Conservation (phyloP, 53 echinoderm and acorn worm genomes). For the Holothuria scabra region DNA sequence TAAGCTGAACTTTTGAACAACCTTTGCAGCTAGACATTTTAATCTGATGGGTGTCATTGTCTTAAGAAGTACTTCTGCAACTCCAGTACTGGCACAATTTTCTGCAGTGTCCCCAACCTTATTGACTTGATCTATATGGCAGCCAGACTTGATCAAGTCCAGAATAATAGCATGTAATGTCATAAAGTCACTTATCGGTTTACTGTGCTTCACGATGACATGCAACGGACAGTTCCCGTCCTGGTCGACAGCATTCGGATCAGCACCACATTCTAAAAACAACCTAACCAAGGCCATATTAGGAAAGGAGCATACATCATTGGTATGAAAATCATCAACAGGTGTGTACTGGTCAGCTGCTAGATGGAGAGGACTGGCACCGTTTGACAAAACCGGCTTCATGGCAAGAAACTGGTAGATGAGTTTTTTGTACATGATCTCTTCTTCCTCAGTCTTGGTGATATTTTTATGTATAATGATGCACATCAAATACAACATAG, state of each 20-base stretch:
- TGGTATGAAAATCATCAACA: constrained; percentile 86
- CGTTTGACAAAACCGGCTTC: constrained; percentile 50
- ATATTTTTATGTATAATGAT: constrained; percentile 64
- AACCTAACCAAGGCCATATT: constrained; percentile 63
- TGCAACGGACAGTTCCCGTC: constrained; percentile 70
- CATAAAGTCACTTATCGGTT: constrained; percentile 86
- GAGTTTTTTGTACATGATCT: constrained; percentile 70
- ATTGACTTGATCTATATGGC: constrained; percentile 76
- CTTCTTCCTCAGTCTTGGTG: constrained; percentile 56
- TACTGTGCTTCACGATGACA: constrained; percentile 73
- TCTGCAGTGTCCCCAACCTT: constrained; percentile 60
- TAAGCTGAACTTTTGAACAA: constrained; percentile 53
- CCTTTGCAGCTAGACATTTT: constrained; percentile 71
- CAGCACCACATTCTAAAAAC: constrained; percentile 78
- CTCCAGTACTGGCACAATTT: constrained; percentile 70
- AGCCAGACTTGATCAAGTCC: constrained; percentile 57
- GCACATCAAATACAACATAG: constrained; percentile 69
- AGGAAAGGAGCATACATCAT: constrained; percentile 76
- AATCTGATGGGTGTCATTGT: constrained; percentile 64
- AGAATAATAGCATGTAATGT: constrained; percentile 77
- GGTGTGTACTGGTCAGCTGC: constrained; percentile 76
- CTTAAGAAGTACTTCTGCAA: constrained; percentile 80
- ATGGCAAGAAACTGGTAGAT: constrained; percentile 68
- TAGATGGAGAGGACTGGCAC: constrained; percentile 72
- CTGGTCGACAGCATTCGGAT: constrained; percentile 67